Conservation (phyloP, 2,888 invertebrate genomes). For the Lasioglossum pauxillum region DNA sequence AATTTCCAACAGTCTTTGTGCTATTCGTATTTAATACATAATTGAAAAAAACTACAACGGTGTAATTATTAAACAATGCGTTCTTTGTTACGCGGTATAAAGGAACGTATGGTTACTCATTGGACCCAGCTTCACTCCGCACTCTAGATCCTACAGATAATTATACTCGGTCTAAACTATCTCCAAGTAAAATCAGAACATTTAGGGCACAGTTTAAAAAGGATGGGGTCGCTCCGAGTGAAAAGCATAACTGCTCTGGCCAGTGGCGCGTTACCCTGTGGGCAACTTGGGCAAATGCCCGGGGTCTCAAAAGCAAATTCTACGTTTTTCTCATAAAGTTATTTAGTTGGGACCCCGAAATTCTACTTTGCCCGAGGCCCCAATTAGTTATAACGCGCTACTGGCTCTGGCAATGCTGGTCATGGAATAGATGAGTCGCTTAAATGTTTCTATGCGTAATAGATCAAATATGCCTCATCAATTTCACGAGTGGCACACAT, state of each 20-base stretch:
- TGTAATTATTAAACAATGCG: not conserved
- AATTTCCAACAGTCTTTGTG: not conserved
- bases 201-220: not conserved
- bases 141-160: constrained; percentile 1
- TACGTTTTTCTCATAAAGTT: no score
- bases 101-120: not conserved
- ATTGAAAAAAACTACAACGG: not conserved
- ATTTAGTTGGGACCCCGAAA: no score
- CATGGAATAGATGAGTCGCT: not conserved
- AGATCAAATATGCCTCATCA: no score
- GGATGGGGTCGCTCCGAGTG: not conserved
- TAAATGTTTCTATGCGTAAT: no score
- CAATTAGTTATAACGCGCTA: no score
- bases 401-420: not conserved
- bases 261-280: no score
- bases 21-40: not conserved
- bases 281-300: no score
- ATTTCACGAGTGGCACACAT: no score
- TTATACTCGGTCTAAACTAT: not conserved
- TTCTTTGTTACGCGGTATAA: not conserved
- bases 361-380: no score
- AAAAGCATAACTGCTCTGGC: not conserved
- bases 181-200: constrained; percentile 9
- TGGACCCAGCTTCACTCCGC: not conserved
- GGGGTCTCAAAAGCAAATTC: no score